Evolutionary conservation across 2,797 vertebrate species (phyloP).

Genomic region (Lophotriccus pileatus): DNA sequence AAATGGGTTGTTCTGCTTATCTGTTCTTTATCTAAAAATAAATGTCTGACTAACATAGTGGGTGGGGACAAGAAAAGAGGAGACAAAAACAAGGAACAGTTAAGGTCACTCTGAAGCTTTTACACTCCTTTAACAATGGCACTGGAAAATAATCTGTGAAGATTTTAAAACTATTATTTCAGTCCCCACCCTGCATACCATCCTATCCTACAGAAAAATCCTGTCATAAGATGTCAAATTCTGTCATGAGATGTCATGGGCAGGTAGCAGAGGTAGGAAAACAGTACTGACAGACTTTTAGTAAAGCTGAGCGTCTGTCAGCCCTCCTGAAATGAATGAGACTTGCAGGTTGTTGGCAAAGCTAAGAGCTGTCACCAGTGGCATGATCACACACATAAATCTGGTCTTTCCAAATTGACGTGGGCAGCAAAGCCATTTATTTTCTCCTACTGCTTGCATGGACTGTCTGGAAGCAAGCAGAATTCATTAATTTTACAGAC

Average conservation of each 20-base stretch:
- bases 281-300: neutral
- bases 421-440: slow-evolving; percentile 16
- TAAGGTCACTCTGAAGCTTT: slow-evolving; percentile 30
- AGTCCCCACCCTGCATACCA: neutral
- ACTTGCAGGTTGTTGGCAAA: neutral
- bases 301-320: neutral
- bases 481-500: slow-evolving; percentile 13
- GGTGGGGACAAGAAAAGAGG: neutral
- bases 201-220: neutral
- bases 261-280: neutral
- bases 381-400: neutral
- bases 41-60: neutral
- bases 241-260: neutral
- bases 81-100: neutral
- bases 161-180: neutral
- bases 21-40: slow-evolving; percentile 67
- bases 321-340: neutral
- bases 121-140: neutral
- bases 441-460: neutral
- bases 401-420: neutral
- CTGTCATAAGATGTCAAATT: neutral
- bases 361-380: neutral
- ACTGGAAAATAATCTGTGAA: neutral
- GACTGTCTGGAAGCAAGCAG: neutral
- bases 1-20: slow-evolving; percentile 44